Evolutionary conservation across 2,113 vertebrate species (phyloP), one percentile per base, ranked within the genome.

Genomic region (Phalacrocorax brasilianus): DNA sequence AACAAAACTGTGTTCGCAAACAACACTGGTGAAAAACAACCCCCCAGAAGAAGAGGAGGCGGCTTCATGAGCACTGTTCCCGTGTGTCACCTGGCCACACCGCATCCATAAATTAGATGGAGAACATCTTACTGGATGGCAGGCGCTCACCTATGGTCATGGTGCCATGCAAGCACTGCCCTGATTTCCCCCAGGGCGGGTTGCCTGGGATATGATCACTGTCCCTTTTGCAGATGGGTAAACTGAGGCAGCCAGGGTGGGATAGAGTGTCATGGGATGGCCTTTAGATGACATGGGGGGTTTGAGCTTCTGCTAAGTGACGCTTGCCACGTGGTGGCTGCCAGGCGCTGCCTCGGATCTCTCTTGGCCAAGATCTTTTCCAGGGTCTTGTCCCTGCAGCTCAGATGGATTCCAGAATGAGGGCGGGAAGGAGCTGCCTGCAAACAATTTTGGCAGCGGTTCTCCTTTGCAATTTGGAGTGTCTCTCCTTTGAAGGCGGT

Each of bases 1-100:
- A 98, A 98, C 98, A 98, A 97, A 98, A 98, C 96, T 97, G 89
- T 94, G 95, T 96, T 97, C 97, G 58, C 96, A 97, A 98, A 97
- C 94, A 97, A 93, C 92, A 85, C 84, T 12, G 7, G 91, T 96
- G 90, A 97, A 96, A 96, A 97, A 96, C 96, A 94, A 94, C 91
- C 85, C 88, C 88, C 67, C 58, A 78, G 78, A 93, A 95, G 77
- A 81, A 82, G 88, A 75, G 77, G 79, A 90, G 85, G 80, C 6
- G 3, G 87, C 55, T 72, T 89, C 44, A 8, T 52, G 71, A 92
- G 85, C 76, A 24, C 40, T 1, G 9, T 32, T 91, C 55, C 71
- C 5, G 1, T 21, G 2, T 38, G 20, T 71, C 21, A 70, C 49
- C 42, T 47, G 88, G 61, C 59, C 89, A 8, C 0, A 0, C 62